phyloP scores from a whole-genome alignment of 2,888 invertebrate species.

The Phania funesta region DNA sequence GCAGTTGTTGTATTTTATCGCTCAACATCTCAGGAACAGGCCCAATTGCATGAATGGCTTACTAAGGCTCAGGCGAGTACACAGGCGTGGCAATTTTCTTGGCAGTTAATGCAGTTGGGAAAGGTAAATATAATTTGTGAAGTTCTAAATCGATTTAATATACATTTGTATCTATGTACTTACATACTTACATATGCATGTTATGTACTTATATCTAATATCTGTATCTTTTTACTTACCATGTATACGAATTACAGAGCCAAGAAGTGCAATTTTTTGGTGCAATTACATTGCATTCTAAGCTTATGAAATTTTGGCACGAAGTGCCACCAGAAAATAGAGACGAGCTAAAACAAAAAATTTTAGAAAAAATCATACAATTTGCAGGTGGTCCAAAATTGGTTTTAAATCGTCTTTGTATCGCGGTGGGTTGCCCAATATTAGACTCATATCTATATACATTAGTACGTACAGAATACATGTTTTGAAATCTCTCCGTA shows the following conservation, averaged over 20 bases:
- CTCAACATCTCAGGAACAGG: constrained; percentile 83
- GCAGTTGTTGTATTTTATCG: constrained; percentile 80
- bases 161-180: background rate
- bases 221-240: constrained; percentile 8
- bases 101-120: constrained; percentile 91
- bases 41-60: constrained; percentile 92
- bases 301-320: constrained; percentile 92
- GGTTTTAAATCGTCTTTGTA: constrained; percentile 91
- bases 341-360: constrained; percentile 87
- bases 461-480: background rate
- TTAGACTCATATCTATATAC: background rate
- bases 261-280: constrained; percentile 97
- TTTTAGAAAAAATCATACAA: constrained; percentile 88
- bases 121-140: constrained; percentile 82
- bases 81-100: constrained; percentile 95
- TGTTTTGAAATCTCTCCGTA: constrained; percentile 79
- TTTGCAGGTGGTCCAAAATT: constrained; percentile 92
- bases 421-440: constrained; percentile 84
- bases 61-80: constrained; percentile 91
- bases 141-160: constrained; percentile 20
- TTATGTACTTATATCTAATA: constrained; percentile 17
- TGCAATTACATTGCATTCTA: constrained; percentile 93
- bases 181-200: background rate
- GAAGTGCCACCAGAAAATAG: constrained; percentile 92
- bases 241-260: no score